Base-by-base conservation (phyloP, 2,888 invertebrate species). In the Polydrusus tereticollis region DNA sequence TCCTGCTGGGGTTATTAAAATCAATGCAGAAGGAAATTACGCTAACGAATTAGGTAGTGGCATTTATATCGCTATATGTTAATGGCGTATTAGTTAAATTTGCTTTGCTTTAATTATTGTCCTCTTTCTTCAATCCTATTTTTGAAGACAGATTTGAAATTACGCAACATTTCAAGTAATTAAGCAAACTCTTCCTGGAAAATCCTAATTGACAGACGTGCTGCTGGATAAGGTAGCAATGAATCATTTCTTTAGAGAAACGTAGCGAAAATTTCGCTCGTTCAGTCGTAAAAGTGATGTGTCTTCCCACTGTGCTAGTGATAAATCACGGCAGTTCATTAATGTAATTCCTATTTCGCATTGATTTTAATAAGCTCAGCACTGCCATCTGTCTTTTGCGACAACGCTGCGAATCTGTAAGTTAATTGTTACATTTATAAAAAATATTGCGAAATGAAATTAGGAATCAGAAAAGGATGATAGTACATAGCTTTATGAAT, bases 321-420 rank as follows among this genome's bases (percentile, higher is more conserved):
- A 77, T 78, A 76, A 76, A 78, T 77, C 78, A 78, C 72, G 62
- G 71, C 64, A 75, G 73, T 78, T 78, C 76, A 76, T 77, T 78
- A 78, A 73, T 74, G 74, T 75, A 72, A 76, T 78, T 77, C 70
- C 75, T 68, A 75, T 76, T 75, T 64, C 72, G 67, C 74, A 72
- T 73, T 78, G 76, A 77, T 77, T 77, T 73, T 76, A 75, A 78
- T 78, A 78, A 77, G 52, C 68, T 70, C 62, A 38, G 43, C 69
- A 58, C 47, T 52, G 69, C 52, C 67, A 70, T 73, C 73, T 74
- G 73, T 74, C 73, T 71, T 68, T 63, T 47, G 45, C 58, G 62
- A 72, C 64, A 68, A 41, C n/a, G 16, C 26, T 26, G n/a, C n/a
- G n/a, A n/a, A n/a, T n/a, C n/a, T n/a, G n/a, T n/a, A n/a, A n/a